Evolutionary conservation across 2,113 vertebrate species (phyloP).

Genomic region (Daubentonia madagascariensis): DNA sequence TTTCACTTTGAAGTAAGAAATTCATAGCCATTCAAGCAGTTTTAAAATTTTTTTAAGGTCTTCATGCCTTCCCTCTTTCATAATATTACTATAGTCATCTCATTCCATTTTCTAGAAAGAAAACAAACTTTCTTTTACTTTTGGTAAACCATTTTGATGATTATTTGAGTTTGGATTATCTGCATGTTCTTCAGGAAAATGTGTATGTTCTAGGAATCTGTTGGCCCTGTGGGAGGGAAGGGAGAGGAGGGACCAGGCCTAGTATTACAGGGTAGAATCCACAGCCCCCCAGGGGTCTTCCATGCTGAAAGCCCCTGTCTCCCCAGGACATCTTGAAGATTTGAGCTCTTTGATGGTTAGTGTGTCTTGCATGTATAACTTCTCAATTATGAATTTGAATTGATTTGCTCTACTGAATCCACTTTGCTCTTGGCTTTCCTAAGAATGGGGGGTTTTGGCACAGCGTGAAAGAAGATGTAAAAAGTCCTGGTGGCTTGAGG

Average conservation of each 20-base stretch:
- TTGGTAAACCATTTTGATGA: neutral
- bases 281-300: neutral
- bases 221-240: neutral
- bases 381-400: conserved; percentile 49
- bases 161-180: neutral
- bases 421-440: neutral
- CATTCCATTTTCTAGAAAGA: neutral
- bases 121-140: neutral
- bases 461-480: neutral
- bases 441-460: neutral
- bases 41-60: neutral
- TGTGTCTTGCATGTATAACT: conserved; percentile 11
- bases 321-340: neutral
- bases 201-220: neutral
- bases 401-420: conserved; percentile 21
- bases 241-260: neutral
- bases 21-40: neutral
- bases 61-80: neutral
- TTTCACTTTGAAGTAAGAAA: neutral
- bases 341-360: neutral
- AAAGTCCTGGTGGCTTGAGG: neutral
- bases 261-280: neutral
- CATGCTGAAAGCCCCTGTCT: neutral
- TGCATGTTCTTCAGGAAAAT: neutral
- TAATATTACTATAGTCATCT: neutral